These are phyloP conservation scores for Labeo catla DNA, from an alignment of 2,113 vertebrate species.

Conservation along the genomic window DNA sequence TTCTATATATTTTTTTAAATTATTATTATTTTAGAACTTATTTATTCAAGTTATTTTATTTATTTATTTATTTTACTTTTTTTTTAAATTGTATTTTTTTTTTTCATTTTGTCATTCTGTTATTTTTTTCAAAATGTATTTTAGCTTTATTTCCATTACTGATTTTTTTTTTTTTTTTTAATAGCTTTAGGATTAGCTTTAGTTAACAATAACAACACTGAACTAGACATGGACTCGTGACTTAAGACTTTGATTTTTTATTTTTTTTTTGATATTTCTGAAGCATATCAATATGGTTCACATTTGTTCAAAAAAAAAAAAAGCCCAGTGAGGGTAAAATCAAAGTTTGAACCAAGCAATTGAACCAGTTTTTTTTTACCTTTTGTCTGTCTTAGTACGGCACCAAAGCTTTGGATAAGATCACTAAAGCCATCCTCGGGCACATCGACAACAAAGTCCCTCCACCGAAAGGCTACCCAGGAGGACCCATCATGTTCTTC, in stretches of 20 bases:
- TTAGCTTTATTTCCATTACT: too few species aligned
- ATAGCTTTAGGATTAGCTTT: neutral
- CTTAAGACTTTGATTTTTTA: neutral
- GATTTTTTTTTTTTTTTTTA: too few species aligned
- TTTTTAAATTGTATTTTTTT: too few species aligned
- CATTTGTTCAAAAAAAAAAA: neutral
- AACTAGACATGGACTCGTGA: neutral
- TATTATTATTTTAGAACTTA: too few species aligned
- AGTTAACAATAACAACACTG: neutral
- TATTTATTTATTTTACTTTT: too few species aligned
- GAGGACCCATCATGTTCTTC: slow-evolving; percentile 85
- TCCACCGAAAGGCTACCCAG: slow-evolving; percentile 85
- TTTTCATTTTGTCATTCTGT: too few species aligned
- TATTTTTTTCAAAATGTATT: too few species aligned
- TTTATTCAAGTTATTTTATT: too few species aligned
- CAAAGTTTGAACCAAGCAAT: neutral
- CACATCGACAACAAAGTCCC: slow-evolving; percentile 89
- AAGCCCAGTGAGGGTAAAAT: neutral
- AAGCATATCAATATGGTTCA: neutral
- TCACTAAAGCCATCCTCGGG: slow-evolving; percentile 89
- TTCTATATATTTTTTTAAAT: too few species aligned
- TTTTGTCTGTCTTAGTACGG: slow-evolving; percentile 82
- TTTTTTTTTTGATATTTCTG: too few species aligned
- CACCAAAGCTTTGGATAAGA: slow-evolving; percentile 88
- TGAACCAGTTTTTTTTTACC: neutral